Evolutionary conservation across 2,888 invertebrate genomes (phyloP), one percentile per base, ranked within the genome.

Genomic region (Trileptium ribeirensis): DNA sequence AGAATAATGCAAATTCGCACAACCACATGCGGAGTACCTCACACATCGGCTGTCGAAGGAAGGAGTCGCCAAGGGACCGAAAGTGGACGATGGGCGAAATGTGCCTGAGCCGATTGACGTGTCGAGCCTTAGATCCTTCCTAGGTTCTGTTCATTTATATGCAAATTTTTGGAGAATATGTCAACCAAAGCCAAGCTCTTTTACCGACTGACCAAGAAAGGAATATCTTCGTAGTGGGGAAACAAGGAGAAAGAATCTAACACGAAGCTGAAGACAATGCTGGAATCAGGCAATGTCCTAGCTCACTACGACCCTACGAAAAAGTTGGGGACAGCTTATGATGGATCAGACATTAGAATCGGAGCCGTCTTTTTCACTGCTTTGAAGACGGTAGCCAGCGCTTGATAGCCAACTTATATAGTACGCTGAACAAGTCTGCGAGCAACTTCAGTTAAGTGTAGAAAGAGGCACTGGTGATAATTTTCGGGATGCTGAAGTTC

Each of bases 321-420:
- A 19, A 3, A 3, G 8, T 34, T 70, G 34, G 31, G 74, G 8
- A 3, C 24, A 31, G 8, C 74, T n/a, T 70, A n/a, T n/a, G 79
- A 79, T n/a, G 79, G 77, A 29, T 79, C 79, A n/a, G 29, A n/a
- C 8, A 19, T 78, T 79, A 77, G 79, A n/a, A 31, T 79, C n/a
- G 79, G 79, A 31, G 79, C 79, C 3, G 79, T 79, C 19, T 24
- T 8, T 85, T 36, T 83, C 83, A 85, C 81, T 67, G 70, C 19
- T 81, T 82, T 36, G 81, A 83, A 67, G 83, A 81, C 24, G 67
- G 81, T 15, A 75, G 75, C 29, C 64, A 82, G 1, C 67, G 83
- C 34, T 84, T 84, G 24, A 84, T 84, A 1, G 85, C 83, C 31
- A 85, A 82, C 67, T 84, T 84, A 0, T 85, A 84, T 31, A 78